These are phyloP conservation scores for Polyodon spathula DNA, from an alignment of 2,113 vertebrate genomes.

Conservation along the genomic window DNA sequence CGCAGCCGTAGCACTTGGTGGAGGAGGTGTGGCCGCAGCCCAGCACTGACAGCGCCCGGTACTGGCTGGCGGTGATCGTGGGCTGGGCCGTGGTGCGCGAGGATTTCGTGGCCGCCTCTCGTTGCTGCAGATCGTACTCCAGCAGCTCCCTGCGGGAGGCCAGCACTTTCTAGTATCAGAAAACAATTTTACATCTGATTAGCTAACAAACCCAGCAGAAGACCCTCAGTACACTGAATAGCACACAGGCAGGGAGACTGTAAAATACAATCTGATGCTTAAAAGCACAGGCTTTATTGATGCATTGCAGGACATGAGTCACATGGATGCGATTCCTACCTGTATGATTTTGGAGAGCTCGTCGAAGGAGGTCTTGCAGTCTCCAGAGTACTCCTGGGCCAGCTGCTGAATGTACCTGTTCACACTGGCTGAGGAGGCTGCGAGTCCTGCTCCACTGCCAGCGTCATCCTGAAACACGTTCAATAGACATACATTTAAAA, in stretches of 20 bases:
- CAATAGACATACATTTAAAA: not conserved
- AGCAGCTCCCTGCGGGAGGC: conserved; percentile 95
- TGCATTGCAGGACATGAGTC: no score
- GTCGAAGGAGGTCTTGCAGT: conserved; percentile 95
- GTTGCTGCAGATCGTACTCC: conserved; percentile 92
- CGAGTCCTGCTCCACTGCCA: conserved; percentile 72
- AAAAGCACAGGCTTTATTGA: no score
- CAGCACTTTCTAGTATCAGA: conserved; percentile 80
- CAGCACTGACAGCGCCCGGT: conserved; percentile 83
- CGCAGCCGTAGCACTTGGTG: conserved; percentile 93
- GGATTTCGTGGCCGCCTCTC: conserved; percentile 88
- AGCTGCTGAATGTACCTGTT: conserved; percentile 96
- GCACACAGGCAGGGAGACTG: not conserved
- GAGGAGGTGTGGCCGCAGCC: conserved; percentile 94
- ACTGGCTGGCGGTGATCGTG: conserved; percentile 91
- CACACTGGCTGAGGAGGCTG: conserved; percentile 84
- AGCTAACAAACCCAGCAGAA: no score
- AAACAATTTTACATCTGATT: no score
- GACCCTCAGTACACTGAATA: not conserved
- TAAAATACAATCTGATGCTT: no score
- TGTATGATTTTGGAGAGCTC: conserved; percentile 98
- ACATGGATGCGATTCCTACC: no score
- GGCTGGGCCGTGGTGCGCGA: conserved; percentile 77
- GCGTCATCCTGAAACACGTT: conserved; percentile 75
- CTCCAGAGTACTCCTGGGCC: conserved; percentile 94